A percentile compares a stretch with the other conserved stretches of the same genome.
These are phyloP conservation scores for Phylloscopus trochilus DNA, from an alignment of 2,113 vertebrate genomes.

Conservation along the genomic window DNA sequence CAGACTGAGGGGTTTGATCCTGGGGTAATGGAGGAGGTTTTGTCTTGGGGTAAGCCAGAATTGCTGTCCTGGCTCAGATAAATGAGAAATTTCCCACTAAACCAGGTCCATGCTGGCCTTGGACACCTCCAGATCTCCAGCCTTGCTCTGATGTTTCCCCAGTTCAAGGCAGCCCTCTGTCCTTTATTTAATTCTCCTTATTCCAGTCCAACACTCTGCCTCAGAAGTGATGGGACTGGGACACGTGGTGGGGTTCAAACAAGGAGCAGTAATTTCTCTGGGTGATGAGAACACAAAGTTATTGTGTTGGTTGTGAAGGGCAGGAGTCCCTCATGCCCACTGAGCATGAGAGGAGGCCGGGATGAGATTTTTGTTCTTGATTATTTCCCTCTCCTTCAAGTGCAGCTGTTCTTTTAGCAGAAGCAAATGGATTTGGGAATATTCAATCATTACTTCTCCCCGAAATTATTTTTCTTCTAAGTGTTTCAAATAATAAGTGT, in stretches of 20 bases:
- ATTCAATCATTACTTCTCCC: background rate
- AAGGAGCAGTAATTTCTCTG: background rate
- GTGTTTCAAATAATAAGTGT: background rate
- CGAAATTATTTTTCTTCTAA: conserved; percentile 30
- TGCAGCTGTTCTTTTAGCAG: conserved; percentile 11
- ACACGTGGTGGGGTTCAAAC: background rate
- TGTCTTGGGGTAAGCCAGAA: background rate
- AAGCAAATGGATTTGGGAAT: conserved; percentile 31
- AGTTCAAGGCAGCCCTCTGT: background rate
- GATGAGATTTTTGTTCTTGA: background rate
- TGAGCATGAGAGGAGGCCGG: background rate
- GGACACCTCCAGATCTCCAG: background rate
- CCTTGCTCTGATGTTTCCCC: background rate
- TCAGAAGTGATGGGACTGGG: background rate
- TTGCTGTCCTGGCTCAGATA: background rate
- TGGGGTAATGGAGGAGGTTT: background rate
- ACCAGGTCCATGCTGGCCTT: background rate
- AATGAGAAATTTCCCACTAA: background rate
- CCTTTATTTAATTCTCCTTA: background rate
- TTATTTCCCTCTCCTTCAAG: background rate
- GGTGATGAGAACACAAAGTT: background rate
- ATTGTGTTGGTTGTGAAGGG: background rate
- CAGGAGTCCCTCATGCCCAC: background rate
- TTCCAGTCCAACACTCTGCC: background rate
- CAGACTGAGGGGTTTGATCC: background rate